Base-by-base conservation (phyloP, 2,797 vertebrate species). In the Malurus leucopterus region DNA sequence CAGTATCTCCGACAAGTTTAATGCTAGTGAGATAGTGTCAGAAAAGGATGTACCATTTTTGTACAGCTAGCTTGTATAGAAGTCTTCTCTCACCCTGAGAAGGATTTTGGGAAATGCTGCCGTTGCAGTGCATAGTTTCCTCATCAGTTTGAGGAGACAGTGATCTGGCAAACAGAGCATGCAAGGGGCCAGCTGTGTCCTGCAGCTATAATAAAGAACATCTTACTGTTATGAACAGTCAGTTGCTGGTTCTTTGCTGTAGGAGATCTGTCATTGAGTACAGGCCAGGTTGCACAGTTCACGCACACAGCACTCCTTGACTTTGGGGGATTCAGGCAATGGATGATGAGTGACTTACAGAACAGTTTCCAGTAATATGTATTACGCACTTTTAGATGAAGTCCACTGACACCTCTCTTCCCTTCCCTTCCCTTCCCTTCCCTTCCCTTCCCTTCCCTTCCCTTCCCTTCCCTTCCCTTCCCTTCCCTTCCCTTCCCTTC, bases 311-410 rank as follows among this genome's bases (percentile, higher is more conserved):
- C 20, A 7, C 58, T 62, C 74, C 78, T 57, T 67, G 64, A 57
- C 68, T 86, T 75, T 6, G 4, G 22, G 43, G 26, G 8, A 49
- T 55, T 57, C 44, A 55, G 22, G 61, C 43, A 51, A 23, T 6
- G 51, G 67, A 65, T 38, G 19, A 59, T 5, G 51, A 72, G 49
- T 3, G 47, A 80, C 88, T 89, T 78, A 89, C 36, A 93, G 93
- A 89, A 88, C 90, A 83, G 92, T 55, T 93, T 86, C 89, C 73
- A 73, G 72, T 19, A 68, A 89, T 23, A 47, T 86, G 89, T 43
- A 4, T 63, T 86, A 85, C 26, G 6, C 74, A 64, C 84, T 87
- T 77, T 83, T 92, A 91, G 93, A 94, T 86, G 65, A 96, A 95
- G 85, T 84, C 86, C 92, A 84, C 86, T 91, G 16, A 50, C 27